Evolutionary conservation across 1,140 invertebrate genomes (phyloP), one percentile per base, ranked within the genome.

Genomic region (Lordiphosa stackelbergi): DNA sequence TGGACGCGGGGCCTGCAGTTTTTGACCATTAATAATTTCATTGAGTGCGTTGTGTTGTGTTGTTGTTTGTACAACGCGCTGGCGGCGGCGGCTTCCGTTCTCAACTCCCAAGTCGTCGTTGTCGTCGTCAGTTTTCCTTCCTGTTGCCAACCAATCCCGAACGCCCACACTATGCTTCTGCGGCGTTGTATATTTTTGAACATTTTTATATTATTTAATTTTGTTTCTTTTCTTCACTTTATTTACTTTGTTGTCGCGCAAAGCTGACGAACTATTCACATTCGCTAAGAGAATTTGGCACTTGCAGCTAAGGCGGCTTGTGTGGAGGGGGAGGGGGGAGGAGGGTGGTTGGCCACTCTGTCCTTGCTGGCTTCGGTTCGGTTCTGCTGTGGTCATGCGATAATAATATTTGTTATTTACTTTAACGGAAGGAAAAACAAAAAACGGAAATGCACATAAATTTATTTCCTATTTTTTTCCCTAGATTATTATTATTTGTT

Each of bases 331-430:
- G 5, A 1, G 24, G 7, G 28, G 6, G 2, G 7, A 0, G 28
- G 2, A 7, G 28, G 0, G 28, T 7, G 2, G 28, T 8, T 28
- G 28, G 28, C 28, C 28, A 31, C 1, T 31, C 24, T 56, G 16
- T 31, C 24, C 52, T 51, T 47, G 36, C 38, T 42, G 12, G 31
- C 51, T 68, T 37, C 37, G 49, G 43, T 45, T 47, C 37, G 11
- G 16, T 58, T 49, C 41, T 41, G 51, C 71, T 66, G 74, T 61
- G 84, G 59, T 66, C 62, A 58, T 71, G 84, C 84, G 85, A 85
- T 85, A 85, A 86, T 85, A 86, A 86, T 86, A 86, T 86, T 86
- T 86, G 85, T 86, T 86, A 86, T 86, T 86, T 86, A 74, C 84
- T 85, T 85, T 68, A 60, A 59, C 85, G 85, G 85, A 86, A 86